Evolutionary conservation across 2,797 vertebrate genomes (phyloP).

Genomic region (Botia kubotai): DNA sequence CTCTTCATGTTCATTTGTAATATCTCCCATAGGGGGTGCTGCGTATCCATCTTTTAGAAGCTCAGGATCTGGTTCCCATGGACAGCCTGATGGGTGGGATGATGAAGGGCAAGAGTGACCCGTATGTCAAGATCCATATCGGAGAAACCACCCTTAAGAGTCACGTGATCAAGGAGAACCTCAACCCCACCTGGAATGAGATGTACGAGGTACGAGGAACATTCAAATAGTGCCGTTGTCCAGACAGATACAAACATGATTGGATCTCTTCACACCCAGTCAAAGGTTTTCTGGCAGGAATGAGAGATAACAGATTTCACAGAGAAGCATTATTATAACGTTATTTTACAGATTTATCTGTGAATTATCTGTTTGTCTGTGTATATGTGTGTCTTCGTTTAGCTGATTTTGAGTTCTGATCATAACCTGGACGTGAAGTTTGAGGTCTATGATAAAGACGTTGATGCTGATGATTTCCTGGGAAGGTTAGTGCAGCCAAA

Average conservation of each 20-base stretch:
- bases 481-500: constrained; percentile 79
- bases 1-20: not conserved
- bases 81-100: constrained; percentile 90
- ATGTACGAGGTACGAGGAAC: constrained; percentile 87
- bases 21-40: constrained; percentile 83
- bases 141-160: constrained; percentile 84
- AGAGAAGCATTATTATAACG: too few species aligned
- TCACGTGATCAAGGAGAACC: constrained; percentile 87
- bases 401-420: constrained; percentile 81
- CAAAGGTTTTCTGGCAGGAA: too few species aligned
- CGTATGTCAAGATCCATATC: constrained; percentile 87
- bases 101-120: constrained; percentile 94
- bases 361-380: not conserved
- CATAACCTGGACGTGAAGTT: constrained; percentile 84
- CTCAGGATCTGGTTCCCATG: constrained; percentile 87
- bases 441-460: constrained; percentile 89
- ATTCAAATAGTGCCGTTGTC: not conserved
- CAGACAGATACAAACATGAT: not conserved
- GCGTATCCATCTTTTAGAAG: constrained; percentile 89
- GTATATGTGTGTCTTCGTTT: constrained; percentile 28
- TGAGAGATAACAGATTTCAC: too few species aligned
- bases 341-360: not conserved
- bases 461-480: constrained; percentile 91
- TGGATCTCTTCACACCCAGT: too few species aligned
- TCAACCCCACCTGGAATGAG: constrained; percentile 95